Base-by-base conservation (phyloP, 37 sponge, comb jelly and placozoan genomes). In the Lycopodina hypogea region DNA sequence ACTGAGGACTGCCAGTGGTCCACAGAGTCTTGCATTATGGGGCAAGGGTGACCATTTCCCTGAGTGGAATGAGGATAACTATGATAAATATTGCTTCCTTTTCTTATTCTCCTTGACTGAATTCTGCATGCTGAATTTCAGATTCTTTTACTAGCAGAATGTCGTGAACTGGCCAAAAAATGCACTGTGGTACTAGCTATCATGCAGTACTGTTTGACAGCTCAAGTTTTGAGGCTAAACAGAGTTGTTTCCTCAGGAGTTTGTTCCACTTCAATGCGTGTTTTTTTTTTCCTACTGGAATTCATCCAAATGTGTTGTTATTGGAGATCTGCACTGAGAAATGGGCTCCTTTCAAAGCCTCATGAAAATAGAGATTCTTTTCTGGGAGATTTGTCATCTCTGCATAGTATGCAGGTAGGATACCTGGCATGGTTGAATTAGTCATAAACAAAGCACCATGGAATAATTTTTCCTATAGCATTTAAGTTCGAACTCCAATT, bases 391-490 rank as follows among this genome's bases (percentile, higher is more conserved):
- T 68, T 68, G 37, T 68, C 68, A 68, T 68, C 34, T 68, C 39
- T 21, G 68, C 68, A 68, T 68, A 68, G 68, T 68, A 68, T 68
- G 68, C 68, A 33, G 68, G 34, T n/a, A 68, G 34, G 68, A 32
- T 68, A 68, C 37, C 68, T 68, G 68, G 68, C 68, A 35, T 68
- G 34, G 37, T 68, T 68, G 4, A 68, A 35, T 19, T 68, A 35
- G 68, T 68, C 68, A 68, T 68, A 68, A 19, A 38, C 68, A 68
- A 68, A 68, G 68, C 37, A 68, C 68, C 68, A 68, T 68, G 68
- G 68, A 9, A 68, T 68, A 35, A 68, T 68, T 9, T 11, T 33
- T 68, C 68, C 14, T 68, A 26, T 62, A 9, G 63, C 63, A 62
- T 62, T 26, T 7, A 68, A 38, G 34, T 68, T 35, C 68, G 34